Base-by-base conservation (phyloP, 2,797 vertebrate species). In the Eulemur rubriventer region DNA sequence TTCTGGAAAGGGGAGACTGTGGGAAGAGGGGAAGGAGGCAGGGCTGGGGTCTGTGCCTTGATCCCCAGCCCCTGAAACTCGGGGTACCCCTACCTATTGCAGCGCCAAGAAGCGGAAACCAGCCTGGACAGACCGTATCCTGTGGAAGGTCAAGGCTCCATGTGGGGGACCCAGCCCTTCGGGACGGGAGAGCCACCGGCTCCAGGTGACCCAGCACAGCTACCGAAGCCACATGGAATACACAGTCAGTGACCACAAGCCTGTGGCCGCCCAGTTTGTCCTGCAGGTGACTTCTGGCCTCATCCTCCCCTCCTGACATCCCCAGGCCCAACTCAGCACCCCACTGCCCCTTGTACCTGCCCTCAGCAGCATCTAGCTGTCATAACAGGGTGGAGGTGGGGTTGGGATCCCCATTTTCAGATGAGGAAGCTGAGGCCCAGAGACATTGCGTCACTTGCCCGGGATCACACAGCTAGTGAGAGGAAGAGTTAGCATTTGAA, bases 71-170 rank as follows among this genome's bases (percentile, higher is more conserved):
- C 79, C 93, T 93, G 48, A 48, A 86, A 73, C 33, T 81, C 24
- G 17, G 91, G 17, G 46, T 70, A 18, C 18, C 33, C 78, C 28
- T 70, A 38, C 85, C 73, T 41, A 46, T 89, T 13, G 22, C 96
- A 99, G 99, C 89, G 99, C 99, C 82, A 99, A 99, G 98, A 99
- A 99, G 95, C 99, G 99, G 76, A 99, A 99, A 97, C 99, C 99
- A 6, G 99, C 99, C 46, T 99, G 99, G 99, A 99, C 99, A 0
- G 99, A 99, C 98, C 99, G 99, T 7, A 99, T 99, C 97, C 98
- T 99, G 72, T 99, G 99, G 99, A 99, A 99, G 85, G 98, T 99
- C 96, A 99, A 99, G 96, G 97, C 99, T 89, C 99, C 98, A 0
- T 97, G 98, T 3, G 97, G 98, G 2, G 99, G 99, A 7, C 90